These are phyloP conservation scores for Oryzias melastigma DNA, from an alignment of 2,113 vertebrate genomes.

Conservation along the genomic window DNA sequence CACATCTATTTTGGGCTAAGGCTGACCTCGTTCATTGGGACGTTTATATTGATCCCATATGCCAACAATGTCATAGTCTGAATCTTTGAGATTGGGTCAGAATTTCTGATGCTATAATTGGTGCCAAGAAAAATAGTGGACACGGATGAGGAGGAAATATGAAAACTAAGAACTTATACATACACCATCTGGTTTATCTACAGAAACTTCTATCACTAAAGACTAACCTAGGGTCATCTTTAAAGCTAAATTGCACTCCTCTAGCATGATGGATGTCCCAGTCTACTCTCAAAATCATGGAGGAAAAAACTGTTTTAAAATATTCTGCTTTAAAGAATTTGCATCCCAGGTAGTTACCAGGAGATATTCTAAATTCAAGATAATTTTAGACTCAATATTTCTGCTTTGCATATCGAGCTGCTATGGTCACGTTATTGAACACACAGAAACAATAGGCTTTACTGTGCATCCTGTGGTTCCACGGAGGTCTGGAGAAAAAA, in stretches of 20 bases:
- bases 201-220: background rate
- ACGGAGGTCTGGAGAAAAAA: conserved; percentile 82
- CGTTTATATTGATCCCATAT: conserved; percentile 86
- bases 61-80: conserved; percentile 83
- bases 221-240: conserved; percentile 86
- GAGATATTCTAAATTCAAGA: conserved; percentile 70
- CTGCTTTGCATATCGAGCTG: conserved; percentile 83
- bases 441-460: conserved; percentile 92
- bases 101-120: conserved; percentile 90
- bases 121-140: conserved; percentile 98
- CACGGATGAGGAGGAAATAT: conserved; percentile 65
- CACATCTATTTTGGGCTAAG: no score
- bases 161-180: background rate
- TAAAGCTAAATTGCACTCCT: conserved; percentile 89
- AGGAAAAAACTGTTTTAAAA: background rate
- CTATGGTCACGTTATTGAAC: conserved; percentile 96
- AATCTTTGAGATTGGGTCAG: conserved; percentile 90
- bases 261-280: conserved; percentile 97
- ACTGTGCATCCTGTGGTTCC: conserved; percentile 90
- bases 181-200: no score
- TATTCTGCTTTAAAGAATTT: background rate
- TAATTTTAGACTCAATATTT: conserved; percentile 77
- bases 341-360: background rate
- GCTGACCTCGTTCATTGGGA: conserved; percentile 93
- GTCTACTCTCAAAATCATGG: conserved; percentile 92